phyloP scores from a whole-genome alignment of 2,797 vertebrate genomes.

The Manis javanica region DNA sequence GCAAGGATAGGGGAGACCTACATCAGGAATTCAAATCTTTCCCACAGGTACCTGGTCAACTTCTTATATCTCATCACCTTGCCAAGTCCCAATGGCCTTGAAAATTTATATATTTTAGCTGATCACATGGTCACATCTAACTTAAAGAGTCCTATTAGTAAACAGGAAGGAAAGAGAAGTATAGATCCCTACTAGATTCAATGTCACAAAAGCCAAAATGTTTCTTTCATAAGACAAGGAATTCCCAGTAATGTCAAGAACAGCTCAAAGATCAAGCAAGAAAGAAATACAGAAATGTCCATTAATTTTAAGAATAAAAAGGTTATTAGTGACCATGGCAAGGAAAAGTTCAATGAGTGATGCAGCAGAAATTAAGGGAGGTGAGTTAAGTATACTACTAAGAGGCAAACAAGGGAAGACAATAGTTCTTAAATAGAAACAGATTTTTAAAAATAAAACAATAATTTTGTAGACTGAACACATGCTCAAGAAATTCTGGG shows the following conservation, averaged over 20 bases:
- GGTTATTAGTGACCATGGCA: neutral
- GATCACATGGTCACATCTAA: neutral
- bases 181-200: neutral
- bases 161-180: neutral
- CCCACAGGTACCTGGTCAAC: neutral
- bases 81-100: neutral
- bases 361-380: neutral
- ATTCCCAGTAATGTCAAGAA: neutral
- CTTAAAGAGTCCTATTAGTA: neutral
- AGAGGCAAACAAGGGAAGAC: neutral
- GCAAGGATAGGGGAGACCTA: neutral
- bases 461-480: neutral
- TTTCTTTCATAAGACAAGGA: neutral
- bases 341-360: neutral
- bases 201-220: neutral
- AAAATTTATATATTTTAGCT: neutral
- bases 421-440: neutral
- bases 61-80: neutral
- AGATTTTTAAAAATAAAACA: neutral
- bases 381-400: neutral
- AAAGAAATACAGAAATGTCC: neutral
- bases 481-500: neutral
- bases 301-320: conserved; percentile 31
- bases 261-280: conserved; percentile 21
- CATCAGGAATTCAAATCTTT: conserved; percentile 3